Base-by-base conservation (phyloP, 2,113 vertebrate species). In the Myrmecophaga tridactyla region DNA sequence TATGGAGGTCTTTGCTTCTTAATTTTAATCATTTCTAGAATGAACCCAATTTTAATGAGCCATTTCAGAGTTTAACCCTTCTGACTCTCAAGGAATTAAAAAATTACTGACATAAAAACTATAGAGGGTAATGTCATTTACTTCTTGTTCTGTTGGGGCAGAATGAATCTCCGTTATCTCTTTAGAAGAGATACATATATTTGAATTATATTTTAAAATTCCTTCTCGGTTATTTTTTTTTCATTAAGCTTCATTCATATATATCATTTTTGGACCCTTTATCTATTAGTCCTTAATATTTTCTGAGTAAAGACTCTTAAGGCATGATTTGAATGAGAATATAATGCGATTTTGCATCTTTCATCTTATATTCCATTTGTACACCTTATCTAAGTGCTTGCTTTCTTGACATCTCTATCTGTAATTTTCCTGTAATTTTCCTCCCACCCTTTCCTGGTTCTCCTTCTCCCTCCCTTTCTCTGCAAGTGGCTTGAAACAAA, bases 21-120 rank as follows among this genome's bases (percentile, higher is more conserved):
- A 78, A 75, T 86, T 87, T 96, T 87, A 85, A 36, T 95, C 69
- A 81, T 88, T 96, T 90, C n/a, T 8, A 46, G n/a, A 67, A 36
- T 51, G 25, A 96, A 39, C 12, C 13, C 65, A 63, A 73, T 17
- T 31, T 63, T 81, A 85, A 31, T 20, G 12, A 92, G 73, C 48
- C n/a, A 41, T 89, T 76, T 41, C 46, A 65, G n/a, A n/a, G 9
- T 95, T 92, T 93, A 95, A 58, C 27, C 39, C n/a, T 96, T 93
- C 43, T 63, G 14, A 91, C 84, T 86, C 29, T 67, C 7, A 51
- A 81, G 80, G 65, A 89, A 62, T 91, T 96, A 63, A 67, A 13
- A 92, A 96, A 82, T 73, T 41, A 41, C 31, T 72, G 34, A 65
- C 43, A 34, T 81, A 70, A 75, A 75, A 87, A 85, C 76, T 63